Evolutionary conservation across 2,113 vertebrate genomes (phyloP).

Genomic region (Reinhardtius hippoglossoides): DNA sequence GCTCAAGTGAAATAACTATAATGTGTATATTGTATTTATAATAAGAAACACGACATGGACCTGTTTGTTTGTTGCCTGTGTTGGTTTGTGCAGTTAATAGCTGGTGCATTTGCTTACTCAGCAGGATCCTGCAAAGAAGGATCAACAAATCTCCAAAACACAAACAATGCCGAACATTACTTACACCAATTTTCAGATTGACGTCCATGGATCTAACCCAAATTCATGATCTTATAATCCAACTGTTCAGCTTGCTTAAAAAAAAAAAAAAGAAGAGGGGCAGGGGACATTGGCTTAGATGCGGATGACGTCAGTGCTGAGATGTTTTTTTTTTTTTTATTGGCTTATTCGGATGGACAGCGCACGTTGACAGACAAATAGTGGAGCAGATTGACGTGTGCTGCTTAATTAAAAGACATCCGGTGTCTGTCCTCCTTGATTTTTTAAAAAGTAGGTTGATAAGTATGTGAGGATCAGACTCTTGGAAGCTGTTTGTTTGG

Average conservation of each 20-base stretch:
- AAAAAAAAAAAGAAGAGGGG: not conserved
- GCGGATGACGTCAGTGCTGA: constrained; percentile 34
- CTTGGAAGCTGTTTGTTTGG: not conserved
- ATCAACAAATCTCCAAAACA: constrained; percentile 44
- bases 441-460: too few relatives aligned
- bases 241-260: constrained; percentile 64
- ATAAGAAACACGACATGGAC: not conserved
- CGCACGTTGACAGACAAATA: constrained; percentile 32
- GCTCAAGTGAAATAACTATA: not conserved
- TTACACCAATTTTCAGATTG: constrained; percentile 63
- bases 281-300: not conserved
- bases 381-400: not conserved
- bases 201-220: constrained; percentile 74
- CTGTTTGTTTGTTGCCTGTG: not conserved
- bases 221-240: constrained; percentile 79
- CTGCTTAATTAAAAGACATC: constrained; percentile 16
- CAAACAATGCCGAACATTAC: constrained; percentile 23
- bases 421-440: too few relatives aligned
- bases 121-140: not conserved
- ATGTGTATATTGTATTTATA: not conserved
- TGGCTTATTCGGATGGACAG: constrained; percentile 24
- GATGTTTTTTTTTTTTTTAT: constrained; percentile 8
- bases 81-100: not conserved
- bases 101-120: not conserved
- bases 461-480: too few relatives aligned